Conservation (phyloP, 2,797 vertebrate genomes). For the Vireo griseus region DNA sequence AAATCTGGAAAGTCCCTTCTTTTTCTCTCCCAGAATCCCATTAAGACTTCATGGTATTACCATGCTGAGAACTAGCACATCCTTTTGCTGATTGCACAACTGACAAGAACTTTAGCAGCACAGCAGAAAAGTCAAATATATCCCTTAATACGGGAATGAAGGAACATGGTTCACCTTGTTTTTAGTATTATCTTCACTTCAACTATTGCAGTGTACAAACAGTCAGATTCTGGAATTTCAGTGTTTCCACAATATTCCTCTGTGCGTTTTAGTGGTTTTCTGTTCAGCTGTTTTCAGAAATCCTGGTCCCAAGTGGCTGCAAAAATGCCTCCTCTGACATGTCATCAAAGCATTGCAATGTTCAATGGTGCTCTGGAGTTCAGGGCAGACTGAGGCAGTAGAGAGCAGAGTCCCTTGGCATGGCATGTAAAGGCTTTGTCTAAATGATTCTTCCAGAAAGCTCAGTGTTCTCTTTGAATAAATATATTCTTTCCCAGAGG, state of each 20-base stretch:
- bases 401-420: not conserved
- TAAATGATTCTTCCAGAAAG: conserved; percentile 3
- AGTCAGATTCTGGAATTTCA: not conserved
- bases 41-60: not conserved
- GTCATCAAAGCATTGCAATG: not conserved
- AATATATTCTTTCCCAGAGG: not conserved
- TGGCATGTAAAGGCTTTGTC: not conserved
- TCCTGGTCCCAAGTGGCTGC: not conserved
- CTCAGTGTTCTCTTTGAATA: not conserved
- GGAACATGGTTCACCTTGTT: not conserved
- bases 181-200: not conserved
- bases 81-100: not conserved
- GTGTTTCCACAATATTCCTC: not conserved
- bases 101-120: not conserved
- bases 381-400: not conserved
- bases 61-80: not conserved
- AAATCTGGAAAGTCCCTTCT: not conserved
- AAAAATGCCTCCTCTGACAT: not conserved
- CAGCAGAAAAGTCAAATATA: not conserved
- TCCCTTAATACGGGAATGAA: not conserved
- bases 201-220: not conserved
- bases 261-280: not conserved
- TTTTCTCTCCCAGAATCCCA: not conserved
- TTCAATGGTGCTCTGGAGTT: not conserved
- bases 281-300: not conserved